Evolutionary conservation across 2,888 invertebrate species (phyloP).

Genomic region (Hydraecia micacea): DNA sequence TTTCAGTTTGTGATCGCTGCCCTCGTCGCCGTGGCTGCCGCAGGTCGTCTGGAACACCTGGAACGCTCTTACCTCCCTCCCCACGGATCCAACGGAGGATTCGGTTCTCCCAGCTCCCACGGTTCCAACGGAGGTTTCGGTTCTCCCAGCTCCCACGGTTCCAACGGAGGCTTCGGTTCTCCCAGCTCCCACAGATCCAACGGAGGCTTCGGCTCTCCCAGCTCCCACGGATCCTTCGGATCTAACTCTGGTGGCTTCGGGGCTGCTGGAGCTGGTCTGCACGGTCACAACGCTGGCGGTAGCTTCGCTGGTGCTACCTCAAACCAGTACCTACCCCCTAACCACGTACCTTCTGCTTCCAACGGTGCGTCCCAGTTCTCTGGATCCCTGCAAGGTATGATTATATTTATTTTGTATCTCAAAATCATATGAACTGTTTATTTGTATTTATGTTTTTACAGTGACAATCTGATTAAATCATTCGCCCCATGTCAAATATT

Average conservation of each 20-base stretch:
- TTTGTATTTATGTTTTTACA: background rate
- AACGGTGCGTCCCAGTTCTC: conserved; percentile 60
- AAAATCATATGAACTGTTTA: background rate
- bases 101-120: conserved; percentile 25
- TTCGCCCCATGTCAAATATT: background rate
- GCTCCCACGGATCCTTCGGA: conserved; percentile 39
- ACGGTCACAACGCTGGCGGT: conserved; percentile 16
- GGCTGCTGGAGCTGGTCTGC: conserved; percentile 33
- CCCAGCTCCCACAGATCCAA: conserved; percentile 25
- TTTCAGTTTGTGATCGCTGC: conserved; percentile 82
- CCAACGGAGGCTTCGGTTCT: conserved; percentile 48
- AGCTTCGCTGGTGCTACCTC: conserved; percentile 74
- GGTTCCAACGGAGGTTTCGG: conserved; percentile 36
- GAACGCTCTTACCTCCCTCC: conserved; percentile 86
- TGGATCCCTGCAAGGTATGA: conserved; percentile 65
- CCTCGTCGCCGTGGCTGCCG: conserved; percentile 80
- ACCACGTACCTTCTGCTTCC: conserved; percentile 75
- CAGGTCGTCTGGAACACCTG: conserved; percentile 84
- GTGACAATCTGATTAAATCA: background rate
- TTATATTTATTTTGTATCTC: background rate
- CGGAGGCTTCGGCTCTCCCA: conserved; percentile 52
- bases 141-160: conserved; percentile 59
- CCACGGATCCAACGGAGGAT: conserved; percentile 54
- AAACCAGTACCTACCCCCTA: conserved; percentile 85
- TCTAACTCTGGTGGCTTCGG: conserved; percentile 57